Conservation (phyloP, 2,888 invertebrate species). For the Pherbina coryleti region DNA sequence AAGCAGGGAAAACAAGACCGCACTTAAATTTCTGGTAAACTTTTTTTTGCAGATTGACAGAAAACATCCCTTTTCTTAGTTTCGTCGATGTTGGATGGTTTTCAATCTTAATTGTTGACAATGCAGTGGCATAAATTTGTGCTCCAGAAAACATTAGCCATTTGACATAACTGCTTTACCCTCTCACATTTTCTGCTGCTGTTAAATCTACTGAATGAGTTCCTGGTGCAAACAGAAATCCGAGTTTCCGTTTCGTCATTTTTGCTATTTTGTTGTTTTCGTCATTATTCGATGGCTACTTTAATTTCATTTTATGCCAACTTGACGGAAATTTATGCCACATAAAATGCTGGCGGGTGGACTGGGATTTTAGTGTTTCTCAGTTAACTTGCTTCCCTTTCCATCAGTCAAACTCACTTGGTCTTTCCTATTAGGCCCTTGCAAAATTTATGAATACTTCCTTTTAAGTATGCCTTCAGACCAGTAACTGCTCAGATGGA, state of each 20-base stretch:
- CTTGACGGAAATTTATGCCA: constrained; percentile 21
- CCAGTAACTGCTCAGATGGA: background rate
- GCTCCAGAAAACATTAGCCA: too few species aligned
- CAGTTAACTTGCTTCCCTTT: background rate
- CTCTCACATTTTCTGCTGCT: too few species aligned
- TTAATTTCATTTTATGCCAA: constrained; percentile 12
- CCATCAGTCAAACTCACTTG: background rate
- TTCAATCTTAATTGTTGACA: too few species aligned
- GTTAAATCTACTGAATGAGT: too few species aligned
- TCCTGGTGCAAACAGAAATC: too few species aligned
- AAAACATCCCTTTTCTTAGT: too few species aligned
- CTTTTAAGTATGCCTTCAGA: background rate
- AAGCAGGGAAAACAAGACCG: too few species aligned
- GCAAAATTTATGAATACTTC: background rate
- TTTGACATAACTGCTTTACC: too few species aligned
- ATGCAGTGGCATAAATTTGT: too few species aligned
- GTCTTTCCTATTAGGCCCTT: background rate
- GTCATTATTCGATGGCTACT: background rate
- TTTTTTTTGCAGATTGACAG: too few species aligned
- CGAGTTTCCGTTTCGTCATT: background rate
- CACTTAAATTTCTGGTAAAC: too few species aligned
- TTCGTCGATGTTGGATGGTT: too few species aligned
- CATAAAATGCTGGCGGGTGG: background rate
- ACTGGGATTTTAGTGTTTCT: background rate
- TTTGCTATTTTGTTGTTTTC: background rate